Evolutionary conservation across 1,140 invertebrate species (phyloP).

Genomic region (Solenopsis invicta): DNA sequence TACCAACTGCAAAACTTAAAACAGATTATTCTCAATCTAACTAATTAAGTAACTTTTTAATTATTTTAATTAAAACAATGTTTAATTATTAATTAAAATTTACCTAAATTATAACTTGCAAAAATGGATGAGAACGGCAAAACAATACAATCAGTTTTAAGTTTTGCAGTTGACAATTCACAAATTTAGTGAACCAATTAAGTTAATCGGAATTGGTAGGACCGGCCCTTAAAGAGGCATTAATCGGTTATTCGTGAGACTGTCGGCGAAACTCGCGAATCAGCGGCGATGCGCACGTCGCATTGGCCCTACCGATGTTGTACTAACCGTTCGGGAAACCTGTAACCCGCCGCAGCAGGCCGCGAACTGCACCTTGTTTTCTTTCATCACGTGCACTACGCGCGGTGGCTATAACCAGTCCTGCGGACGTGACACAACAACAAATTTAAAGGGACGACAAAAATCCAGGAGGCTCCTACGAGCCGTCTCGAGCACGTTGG

Average conservation of each 20-base stretch:
- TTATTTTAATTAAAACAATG: too few relatives aligned
- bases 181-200: too few relatives aligned
- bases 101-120: too few relatives aligned
- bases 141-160: too few relatives aligned
- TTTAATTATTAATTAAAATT: too few relatives aligned
- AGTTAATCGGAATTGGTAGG: too few relatives aligned
- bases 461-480: constrained; percentile 59
- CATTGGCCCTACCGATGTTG: constrained; percentile 47
- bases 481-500: constrained; percentile 55
- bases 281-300: constrained; percentile 16
- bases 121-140: too few relatives aligned
- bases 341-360: constrained; percentile 76
- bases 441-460: constrained; percentile 79
- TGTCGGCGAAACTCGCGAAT: constrained; percentile 17
- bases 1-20: too few relatives aligned
- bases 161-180: too few relatives aligned
- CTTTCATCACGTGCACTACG: constrained; percentile 78
- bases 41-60: too few relatives aligned
- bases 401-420: constrained; percentile 55
- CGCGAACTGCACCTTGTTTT: constrained; percentile 78
- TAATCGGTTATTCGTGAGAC: not conserved
- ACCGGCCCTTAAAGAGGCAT: not conserved
- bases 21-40: too few relatives aligned
- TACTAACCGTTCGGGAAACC: constrained; percentile 79
- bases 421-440: constrained; percentile 71